Evolutionary conservation across 2,113 vertebrate species (phyloP), one percentile per base, ranked within the genome.

Genomic region (Sphaerodactylus townsendi): DNA sequence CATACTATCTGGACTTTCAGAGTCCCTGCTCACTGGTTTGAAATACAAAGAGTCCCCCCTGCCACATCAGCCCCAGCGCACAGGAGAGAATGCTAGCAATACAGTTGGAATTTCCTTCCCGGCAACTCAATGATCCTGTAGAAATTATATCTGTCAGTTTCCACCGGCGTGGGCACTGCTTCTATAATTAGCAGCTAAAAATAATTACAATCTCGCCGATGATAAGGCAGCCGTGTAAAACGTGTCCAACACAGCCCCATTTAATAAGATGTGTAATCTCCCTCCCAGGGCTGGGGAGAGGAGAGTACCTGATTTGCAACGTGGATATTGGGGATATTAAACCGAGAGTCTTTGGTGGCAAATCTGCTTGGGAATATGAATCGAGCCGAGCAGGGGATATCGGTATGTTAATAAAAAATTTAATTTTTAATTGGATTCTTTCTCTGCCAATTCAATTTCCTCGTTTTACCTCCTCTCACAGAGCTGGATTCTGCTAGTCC

Each of bases 131-230:
- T 17, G 85, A 73, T 90, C 76, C 0, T 83, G 41, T 74, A 17
- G 66, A 86, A 92, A 86, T 46, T 28, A 53, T 33, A 89, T 33
- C 77, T 80, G 69, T 85, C 87, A 87, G 71, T 21, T 86, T 88
- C 77, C 66, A 41, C 44, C 64, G 50, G 21, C 7, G 1, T 37
- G 75, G 53, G 80, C 62, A 17, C 62, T 76, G 11, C 10, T 10
- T 84, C 48, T 39, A 53, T 66, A 93, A 90, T 90, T 85, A 89
- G 14, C 46, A 88, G 77, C 84, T 88, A 85, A 93, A 94, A 92
- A 88, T 90, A 91, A 93, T 90, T 89, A 37, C 30, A 84, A 2
- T 79, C 66, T 83, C 87, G 4, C 53, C 59, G 82, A 79, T 76
- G 79, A 87, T 91, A 89, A 56, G 41, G 71, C 84, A 77, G 66